Base-by-base conservation (phyloP, 2,113 vertebrate genomes). In the Pituophis catenifer region DNA sequence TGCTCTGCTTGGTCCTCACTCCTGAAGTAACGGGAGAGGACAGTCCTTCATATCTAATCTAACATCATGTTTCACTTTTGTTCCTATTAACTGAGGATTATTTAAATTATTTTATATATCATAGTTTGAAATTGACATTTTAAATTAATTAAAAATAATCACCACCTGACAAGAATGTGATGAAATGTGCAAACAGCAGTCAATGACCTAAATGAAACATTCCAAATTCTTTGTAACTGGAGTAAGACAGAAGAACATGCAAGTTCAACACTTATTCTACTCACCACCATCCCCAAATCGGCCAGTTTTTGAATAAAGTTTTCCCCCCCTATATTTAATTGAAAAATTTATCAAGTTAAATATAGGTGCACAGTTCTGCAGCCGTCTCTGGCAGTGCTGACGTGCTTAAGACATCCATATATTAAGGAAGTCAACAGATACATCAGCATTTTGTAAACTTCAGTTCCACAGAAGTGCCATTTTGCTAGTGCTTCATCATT, bases 391-490 rank as follows among this genome's bases (percentile, higher is more conserved):
- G 53, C n/a, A 93, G 52, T 57, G 91, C 86, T 95, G 90, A 48
- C 24, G 86, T 94, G 91, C 91, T 86, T 29, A 93, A 24, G 86
- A 33, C n/a, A 65, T 89, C 90, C 93, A 54, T 52, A 94, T 91
- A 88, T 86, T 33, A 52, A 87, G 48, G 55, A 89, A 52, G 44
- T 92, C 87, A 54, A 29, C 62, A 91, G 52, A 54, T 24, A 2
- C n/a, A 70, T 19, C 58, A 44, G 50, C 21, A 89, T 24, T 52
- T 55, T 5, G 52, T 26, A 88, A 88, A 44, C 1, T 13, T 87
- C 58, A 88, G 5, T 88, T 54, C 3, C 50, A 44, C 3, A 55
- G 21, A 65, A 3, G 17, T 92, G 44, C n/a, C 26, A 24, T 52
- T 81, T 65, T 54, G 58, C 12, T 8, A 54, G 48, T 54, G 48